A percentile compares a stretch with the other conserved stretches of the same genome.
These are phyloP conservation scores for Drosophila seguyi DNA, from an alignment of 1,140 invertebrate species.

Conservation along the genomic window DNA sequence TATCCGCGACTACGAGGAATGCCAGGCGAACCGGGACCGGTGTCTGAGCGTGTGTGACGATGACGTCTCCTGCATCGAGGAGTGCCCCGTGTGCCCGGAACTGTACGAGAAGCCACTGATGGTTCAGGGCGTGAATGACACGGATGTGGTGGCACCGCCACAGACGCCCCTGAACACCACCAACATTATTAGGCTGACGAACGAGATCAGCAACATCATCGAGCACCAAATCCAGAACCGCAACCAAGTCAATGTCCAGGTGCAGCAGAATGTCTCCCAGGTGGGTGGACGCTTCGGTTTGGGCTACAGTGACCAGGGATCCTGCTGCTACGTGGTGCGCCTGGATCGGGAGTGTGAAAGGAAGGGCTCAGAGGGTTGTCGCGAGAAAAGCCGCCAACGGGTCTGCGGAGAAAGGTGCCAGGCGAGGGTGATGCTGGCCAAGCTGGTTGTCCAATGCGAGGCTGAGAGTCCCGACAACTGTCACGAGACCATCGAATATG, in stretches of 20 bases:
- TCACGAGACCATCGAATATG: conserved; percentile 65
- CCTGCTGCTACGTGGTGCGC: conserved; percentile 70
- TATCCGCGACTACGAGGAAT: conserved; percentile 68
- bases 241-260: conserved; percentile 61
- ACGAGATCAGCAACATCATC: conserved; percentile 76
- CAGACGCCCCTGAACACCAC: conserved; percentile 61
- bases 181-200: conserved; percentile 73
- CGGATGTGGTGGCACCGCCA: conserved; percentile 33
- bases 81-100: conserved; percentile 71
- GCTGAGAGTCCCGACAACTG: conserved; percentile 34
- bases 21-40: conserved; percentile 49
- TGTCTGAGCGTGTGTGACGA: conserved; percentile 47
- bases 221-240: conserved; percentile 55
- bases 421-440: conserved; percentile 69
- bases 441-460: conserved; percentile 56
- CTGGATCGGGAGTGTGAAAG: conserved; percentile 43
- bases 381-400: conserved; percentile 46
- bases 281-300: conserved; percentile 73
- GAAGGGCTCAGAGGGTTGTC: conserved; percentile 22
- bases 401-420: conserved; percentile 70
- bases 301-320: conserved; percentile 68
- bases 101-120: conserved; percentile 63
- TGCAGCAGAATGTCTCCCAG: conserved; percentile 70
- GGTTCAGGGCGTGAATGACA: conserved; percentile 77
- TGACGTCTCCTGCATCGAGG: conserved; percentile 23